A percentile compares a stretch with the other conserved stretches of the same genome.
phyloP scores from a whole-genome alignment of 1,140 invertebrate species.

The Chionoecetes opilio region DNA sequence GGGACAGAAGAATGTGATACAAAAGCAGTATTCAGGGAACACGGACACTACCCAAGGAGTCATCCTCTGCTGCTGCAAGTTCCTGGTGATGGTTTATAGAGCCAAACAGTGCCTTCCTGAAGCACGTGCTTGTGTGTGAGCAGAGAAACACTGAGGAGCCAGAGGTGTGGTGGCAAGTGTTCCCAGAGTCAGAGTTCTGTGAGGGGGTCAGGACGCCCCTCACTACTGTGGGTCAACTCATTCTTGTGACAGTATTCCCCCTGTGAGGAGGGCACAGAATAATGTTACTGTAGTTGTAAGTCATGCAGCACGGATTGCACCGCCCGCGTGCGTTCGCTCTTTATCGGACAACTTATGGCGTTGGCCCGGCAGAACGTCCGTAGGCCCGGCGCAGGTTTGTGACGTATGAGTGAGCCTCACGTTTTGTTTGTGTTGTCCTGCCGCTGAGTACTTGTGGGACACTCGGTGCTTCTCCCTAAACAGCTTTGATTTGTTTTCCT shows the following conservation, averaged over 20 bases:
- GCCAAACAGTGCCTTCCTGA: neutral
- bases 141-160: neutral
- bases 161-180: neutral
- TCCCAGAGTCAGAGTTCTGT: neutral
- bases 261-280: neutral
- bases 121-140: neutral
- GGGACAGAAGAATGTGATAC: constrained; percentile 15
- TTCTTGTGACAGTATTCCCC: constrained; percentile 1
- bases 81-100: neutral
- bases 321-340: neutral
- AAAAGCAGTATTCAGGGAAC: constrained; percentile 3
- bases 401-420: neutral
- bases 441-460: neutral
- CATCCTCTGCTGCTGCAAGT: neutral
- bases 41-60: neutral
- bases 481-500: neutral
- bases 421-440: neutral
- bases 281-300: neutral
- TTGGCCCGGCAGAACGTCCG: neutral
- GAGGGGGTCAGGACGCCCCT: neutral
- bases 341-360: neutral
- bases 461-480: neutral
- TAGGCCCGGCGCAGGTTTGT: neutral
- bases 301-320: neutral
- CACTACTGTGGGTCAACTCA: neutral